Evolutionary conservation across 2,797 vertebrate genomes (phyloP), one percentile per base, ranked within the genome.

Genomic region (Naso thynnoides): DNA sequence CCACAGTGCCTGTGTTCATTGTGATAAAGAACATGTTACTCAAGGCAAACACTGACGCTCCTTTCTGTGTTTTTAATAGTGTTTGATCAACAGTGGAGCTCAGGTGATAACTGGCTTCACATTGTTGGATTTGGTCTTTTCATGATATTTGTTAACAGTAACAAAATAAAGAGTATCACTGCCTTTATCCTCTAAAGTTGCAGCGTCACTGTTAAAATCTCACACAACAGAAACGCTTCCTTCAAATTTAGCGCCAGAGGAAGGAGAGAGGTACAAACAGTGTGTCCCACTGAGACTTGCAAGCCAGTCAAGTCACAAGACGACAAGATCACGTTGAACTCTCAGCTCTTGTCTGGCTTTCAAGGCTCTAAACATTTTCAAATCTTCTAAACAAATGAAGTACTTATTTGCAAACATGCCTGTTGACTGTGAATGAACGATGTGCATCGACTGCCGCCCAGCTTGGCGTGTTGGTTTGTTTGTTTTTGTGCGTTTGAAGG

Each of bases 401-500:
- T 45, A n/a, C 36, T 39, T 53, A 41, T 62, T 57, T 77, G 74
- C 82, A 82, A 70, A 52, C 21, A 29, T 73, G 76, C 78, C 60
- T 78, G 77, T 64, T 73, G 66, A 78, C 63, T 83, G 87, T 79
- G 58, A 87, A 73, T 79, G 71, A 79, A 66, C 71, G 47, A 42
- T 49, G 70, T 74, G 79, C 80, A 77, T 73, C 47, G 44, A 80
- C 80, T 68, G 84, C 79, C 81, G 74, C 83, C 72, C 65, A 61
- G 79, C 75, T 74, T 62, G 67, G 58, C 47, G 3, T 69, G 63
- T 80, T 18, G 53, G 69, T 77, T 59, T 56, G 50, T 81, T 48
- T 60, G n/a, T 77, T 59, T 84, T 50, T 60, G 36, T 62, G 54
- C 65, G 49, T 76, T 77, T 80, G 58, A 84, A 72, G 74, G 54